Base-by-base conservation (phyloP, 2,113 vertebrate genomes). In the Sylvietta virens region DNA sequence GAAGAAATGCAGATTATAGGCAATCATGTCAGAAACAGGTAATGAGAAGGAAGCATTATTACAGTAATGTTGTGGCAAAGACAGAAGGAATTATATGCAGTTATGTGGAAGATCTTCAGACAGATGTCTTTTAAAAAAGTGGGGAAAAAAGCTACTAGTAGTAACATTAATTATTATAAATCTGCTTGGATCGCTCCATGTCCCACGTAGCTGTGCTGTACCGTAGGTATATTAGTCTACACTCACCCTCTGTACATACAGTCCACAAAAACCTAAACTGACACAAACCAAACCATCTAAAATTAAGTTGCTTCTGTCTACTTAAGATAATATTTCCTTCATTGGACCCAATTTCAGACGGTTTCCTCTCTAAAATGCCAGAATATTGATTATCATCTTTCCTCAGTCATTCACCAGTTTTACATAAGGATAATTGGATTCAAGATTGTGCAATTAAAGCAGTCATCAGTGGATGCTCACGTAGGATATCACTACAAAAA, bases 391-490 rank as follows among this genome's bases (percentile, higher is more conserved):
- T 26, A 76, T 50, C 45, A 73, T 53, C 89, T 69, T 91, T 76
- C 78, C 78, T 83, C 54, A 79, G 70, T 6, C 66, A 61, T 82
- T 53, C 37, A 51, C 53, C 57, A 85, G 42, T 54, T 87, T 82
- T 87, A 90, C 94, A 76, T 65, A 85, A 71, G 39, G 50, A 65
- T 92, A 92, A 97, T 91, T 89, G 67, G n/a, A 62, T 33, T 69
- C 27, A 81, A 87, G 54, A 79, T 65, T 92, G 69, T 79, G 86
- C 81, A 95, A 96, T 81, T 94, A 91, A 76, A 80, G 18, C 35
- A 86, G 45, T 72, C 81, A 56, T 87, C 82, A 86, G 65, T 48
- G 87, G 89, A 81, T 67, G 61, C 83, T 94, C 69, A 87, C 53
- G 33, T 65, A 94, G 70, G 62, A 45, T 58, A 56, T 57, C 69